Percentiles rank a stretch among this genome's conserved stretches.
Evolutionary conservation across 2,888 invertebrate species (phyloP).

Genomic region (Zaprionus bogoriensis): DNA sequence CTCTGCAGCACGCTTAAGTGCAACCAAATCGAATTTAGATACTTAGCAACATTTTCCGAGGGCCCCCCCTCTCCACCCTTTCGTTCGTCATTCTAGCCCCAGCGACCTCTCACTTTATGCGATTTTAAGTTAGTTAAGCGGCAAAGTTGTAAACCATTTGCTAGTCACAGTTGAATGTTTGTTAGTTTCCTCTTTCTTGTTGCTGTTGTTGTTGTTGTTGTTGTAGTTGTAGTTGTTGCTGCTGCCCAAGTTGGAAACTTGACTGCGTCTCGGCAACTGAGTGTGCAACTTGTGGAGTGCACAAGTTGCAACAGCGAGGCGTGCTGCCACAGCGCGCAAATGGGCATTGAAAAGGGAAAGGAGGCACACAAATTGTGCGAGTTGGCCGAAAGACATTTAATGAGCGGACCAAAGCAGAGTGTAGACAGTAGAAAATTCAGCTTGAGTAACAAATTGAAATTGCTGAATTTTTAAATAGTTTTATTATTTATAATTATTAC

Average conservation of each 20-base stretch:
- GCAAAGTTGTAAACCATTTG: constrained; percentile 69
- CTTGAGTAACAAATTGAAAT: no score
- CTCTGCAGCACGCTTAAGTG: constrained; percentile 54
- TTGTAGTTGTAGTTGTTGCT: no score
- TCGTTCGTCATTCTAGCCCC: neutral
- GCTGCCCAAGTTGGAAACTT: constrained; percentile 30
- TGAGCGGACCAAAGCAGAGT: neutral
- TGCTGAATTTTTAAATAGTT: no score
- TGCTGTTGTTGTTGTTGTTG: no score
- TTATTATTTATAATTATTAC: no score
- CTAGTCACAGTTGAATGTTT: constrained; percentile 40
- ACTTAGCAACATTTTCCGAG: constrained; percentile 55
- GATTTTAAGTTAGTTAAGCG: constrained; percentile 66
- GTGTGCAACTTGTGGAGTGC: constrained; percentile 65
- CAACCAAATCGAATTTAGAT: constrained; percentile 70
- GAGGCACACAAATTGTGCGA: neutral
- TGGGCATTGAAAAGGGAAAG: constrained; percentile 2
- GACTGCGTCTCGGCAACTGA: constrained; percentile 13
- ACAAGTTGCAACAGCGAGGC: constrained; percentile 35
- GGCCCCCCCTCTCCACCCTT: constrained; percentile 1
- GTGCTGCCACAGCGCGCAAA: constrained; percentile 29
- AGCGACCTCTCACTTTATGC: constrained; percentile 57
- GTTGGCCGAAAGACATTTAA: neutral
- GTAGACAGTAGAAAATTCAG: neutral
- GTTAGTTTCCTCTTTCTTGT: no score